Evolutionary conservation across 1,140 invertebrate species (phyloP), one percentile per base, ranked within the genome.

Genomic region (Brachionus rubens): DNA sequence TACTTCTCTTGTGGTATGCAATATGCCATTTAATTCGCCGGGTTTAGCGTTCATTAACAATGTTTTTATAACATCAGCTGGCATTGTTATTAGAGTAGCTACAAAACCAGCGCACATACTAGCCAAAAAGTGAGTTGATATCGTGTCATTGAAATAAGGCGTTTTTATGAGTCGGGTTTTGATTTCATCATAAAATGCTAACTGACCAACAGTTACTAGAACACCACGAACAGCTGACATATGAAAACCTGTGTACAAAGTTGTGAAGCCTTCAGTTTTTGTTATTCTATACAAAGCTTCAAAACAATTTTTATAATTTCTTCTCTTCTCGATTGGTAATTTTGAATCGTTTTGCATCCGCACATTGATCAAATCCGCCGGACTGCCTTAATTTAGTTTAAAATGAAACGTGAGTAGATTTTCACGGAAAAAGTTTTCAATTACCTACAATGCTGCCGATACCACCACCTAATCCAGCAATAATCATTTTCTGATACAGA

Each of bases 301-400:
- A 16, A 98, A 80, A 9, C 94, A 96, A 86, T 99, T 90, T 81
- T 96, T 96, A 82, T 99, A 99, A 83, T 94, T 98, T 88, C 97
- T 89, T 81, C 96, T 88, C 81, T 91, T 87, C 43, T 94, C 92
- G 59, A 83, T 79, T 24, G 93, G 89, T 36, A 99, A 84, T 87
- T 99, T 99, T 9, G 98, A 90, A 86, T 99, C 97, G 87, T 99
- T 99, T 85, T 99, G 97, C 97, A 99, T 99, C 78, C 88, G 85
- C 9, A 99, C 97, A 86, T 99, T 99, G 54, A 99, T 90, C 85
- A 99, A 89, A 87, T 99, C 97, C 36, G 91, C 94, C 5, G 96
- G 96, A 47, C 93, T 94, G 9, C 59, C 59, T 65, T n/a, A n/a
- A n/a, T n/a, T 43, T 43, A 30, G 1, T 43, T 10, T 26, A 43